phyloP scores from a whole-genome alignment of 2,888 invertebrate genomes.

The Mesochorus sp. region DNA sequence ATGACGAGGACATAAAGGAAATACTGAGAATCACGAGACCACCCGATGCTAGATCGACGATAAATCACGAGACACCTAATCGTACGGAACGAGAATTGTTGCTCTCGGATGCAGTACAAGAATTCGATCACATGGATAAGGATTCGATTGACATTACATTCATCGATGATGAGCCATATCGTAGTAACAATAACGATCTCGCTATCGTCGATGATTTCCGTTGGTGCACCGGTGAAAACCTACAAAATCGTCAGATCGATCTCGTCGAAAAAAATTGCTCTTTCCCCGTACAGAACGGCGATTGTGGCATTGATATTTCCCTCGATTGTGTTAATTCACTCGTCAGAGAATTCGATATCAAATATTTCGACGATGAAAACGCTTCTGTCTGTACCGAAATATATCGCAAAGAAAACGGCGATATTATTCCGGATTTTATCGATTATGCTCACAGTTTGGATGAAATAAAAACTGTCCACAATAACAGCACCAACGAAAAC shows the following conservation, averaged over 20 bases:
- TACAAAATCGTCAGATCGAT: conserved; percentile 25
- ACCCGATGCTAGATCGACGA: neutral
- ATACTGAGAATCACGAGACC: conserved; percentile 62
- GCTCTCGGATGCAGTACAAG: conserved; percentile 56
- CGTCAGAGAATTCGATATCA: neutral
- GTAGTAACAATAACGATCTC: neutral
- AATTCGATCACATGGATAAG: conserved; percentile 40
- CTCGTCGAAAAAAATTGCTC: conserved; percentile 46
- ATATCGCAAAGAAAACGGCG: conserved; percentile 12
- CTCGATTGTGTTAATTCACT: neutral
- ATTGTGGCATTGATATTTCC: conserved; percentile 25
- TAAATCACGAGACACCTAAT: conserved; percentile 68
- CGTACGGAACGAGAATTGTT: conserved; percentile 61
- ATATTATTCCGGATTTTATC: conserved; percentile 37
- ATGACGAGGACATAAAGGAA: conserved; percentile 41
- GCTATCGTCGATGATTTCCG: conserved; percentile 22
- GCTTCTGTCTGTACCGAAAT: neutral
- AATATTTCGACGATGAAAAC: conserved; percentile 14
- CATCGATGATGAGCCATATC: neutral
- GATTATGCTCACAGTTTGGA: conserved; percentile 37
- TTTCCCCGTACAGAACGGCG: conserved; percentile 40
- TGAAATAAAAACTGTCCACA: neutral
- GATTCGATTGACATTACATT: neutral
- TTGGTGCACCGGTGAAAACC: neutral
- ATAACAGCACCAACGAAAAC: conserved; percentile 8